Conservation (phyloP, 2,888 invertebrate genomes). For the Dasysyrphus tricinctus region DNA sequence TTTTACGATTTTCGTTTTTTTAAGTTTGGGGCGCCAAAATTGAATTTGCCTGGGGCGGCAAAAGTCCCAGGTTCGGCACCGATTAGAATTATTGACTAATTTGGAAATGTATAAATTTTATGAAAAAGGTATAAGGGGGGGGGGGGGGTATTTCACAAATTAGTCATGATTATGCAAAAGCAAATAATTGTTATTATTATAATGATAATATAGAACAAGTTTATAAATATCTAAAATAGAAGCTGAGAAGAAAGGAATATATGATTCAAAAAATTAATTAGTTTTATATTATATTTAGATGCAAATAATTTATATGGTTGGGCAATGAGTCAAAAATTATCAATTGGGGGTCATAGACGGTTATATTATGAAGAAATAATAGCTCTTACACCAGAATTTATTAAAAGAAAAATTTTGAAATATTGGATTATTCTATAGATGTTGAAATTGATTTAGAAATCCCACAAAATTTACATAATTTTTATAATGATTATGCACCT, state of each 20-base stretch:
- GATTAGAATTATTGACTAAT: too few relatives aligned
- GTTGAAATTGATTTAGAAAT: conserved; percentile 37
- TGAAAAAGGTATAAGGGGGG: neutral
- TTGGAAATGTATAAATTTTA: too few relatives aligned
- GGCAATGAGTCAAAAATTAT: conserved; percentile 36
- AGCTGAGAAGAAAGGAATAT: conserved; percentile 30
- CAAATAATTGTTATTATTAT: conserved; percentile 38
- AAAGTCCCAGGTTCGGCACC: too few relatives aligned
- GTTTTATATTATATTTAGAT: conserved; percentile 33
- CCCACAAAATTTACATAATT: conserved; percentile 27
- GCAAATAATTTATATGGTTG: conserved; percentile 39
- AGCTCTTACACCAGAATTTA: neutral
- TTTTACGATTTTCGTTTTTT: too few relatives aligned
- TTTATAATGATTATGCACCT: conserved; percentile 31
- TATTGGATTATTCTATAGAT: neutral
- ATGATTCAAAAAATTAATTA: conserved; percentile 23
- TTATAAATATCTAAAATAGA: conserved; percentile 31
- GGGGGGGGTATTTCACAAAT: conserved; percentile 21
- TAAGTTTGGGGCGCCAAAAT: too few relatives aligned
- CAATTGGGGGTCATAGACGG: conserved; percentile 11
- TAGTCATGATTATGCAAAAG: conserved; percentile 32
- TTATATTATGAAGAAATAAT: too few relatives aligned
- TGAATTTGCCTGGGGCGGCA: too few relatives aligned
- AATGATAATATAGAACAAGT: conserved; percentile 32
- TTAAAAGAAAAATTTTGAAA: neutral